phyloP scores from a whole-genome alignment of 1,140 invertebrate species.

The Drosophila navojoa region DNA sequence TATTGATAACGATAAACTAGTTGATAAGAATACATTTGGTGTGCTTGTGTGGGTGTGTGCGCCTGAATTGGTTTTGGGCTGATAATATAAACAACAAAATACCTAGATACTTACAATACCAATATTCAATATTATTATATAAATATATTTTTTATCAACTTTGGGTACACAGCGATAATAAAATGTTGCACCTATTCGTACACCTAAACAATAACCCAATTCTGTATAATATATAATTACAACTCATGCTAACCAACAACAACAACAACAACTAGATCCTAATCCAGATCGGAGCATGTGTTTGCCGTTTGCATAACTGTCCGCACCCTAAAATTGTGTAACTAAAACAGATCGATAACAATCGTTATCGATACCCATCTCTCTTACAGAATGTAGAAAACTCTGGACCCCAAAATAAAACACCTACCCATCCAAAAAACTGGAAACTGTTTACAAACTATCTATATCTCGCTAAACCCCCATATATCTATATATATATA shows the following conservation, averaged over 20 bases:
- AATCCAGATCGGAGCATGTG: slow-evolving; percentile 64
- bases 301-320: slow-evolving; percentile 64
- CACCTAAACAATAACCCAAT: slow-evolving; percentile 12
- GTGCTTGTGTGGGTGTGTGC: slow-evolving; percentile 24
- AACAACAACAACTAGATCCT: slow-evolving; percentile 27
- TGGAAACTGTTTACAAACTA: slow-evolving; percentile 13
- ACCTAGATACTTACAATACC: slow-evolving; percentile 1
- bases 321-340: slow-evolving; percentile 21
- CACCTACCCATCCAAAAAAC: neutral
- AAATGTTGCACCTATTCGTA: neutral
- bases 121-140: slow-evolving; percentile 11
- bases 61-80: slow-evolving; percentile 32
- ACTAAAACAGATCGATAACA: slow-evolving; percentile 48
- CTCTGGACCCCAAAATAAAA: slow-evolving; percentile 9
- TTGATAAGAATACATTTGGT: slow-evolving; percentile 13
- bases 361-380: slow-evolving; percentile 7
- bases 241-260: slow-evolving; percentile 40
- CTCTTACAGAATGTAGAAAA: slow-evolving; percentile 28
- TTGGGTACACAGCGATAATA: slow-evolving; percentile 29
- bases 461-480: neutral
- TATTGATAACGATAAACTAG: slow-evolving; percentile 47
- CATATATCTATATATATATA: neutral
- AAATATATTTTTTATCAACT: neutral
- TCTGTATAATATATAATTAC: slow-evolving; percentile 3
- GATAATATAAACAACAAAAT: slow-evolving; percentile 9